Percentiles rank a stretch among this genome's conserved stretches.
Conservation (phyloP, 2,113 vertebrate species). For the Opisthocomus hoazin region DNA sequence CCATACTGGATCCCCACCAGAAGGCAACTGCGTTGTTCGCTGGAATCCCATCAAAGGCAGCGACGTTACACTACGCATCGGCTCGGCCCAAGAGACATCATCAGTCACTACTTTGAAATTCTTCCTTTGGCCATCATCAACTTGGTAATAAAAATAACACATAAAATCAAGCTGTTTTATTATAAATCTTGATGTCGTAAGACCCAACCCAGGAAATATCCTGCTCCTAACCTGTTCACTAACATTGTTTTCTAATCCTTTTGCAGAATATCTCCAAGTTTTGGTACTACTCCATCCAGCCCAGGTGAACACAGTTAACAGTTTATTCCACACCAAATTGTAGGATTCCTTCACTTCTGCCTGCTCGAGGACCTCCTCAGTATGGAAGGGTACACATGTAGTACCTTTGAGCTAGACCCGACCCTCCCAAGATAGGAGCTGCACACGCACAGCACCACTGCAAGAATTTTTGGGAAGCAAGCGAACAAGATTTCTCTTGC, state of each 20-base stretch:
- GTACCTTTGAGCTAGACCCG: background rate
- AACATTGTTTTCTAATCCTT: background rate
- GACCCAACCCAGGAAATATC: background rate
- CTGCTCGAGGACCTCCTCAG: background rate
- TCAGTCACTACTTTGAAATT: background rate
- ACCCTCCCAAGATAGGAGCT: too few species aligned
- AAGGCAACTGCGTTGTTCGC: fast-evolving
- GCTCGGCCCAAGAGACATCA: background rate
- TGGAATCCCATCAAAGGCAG: background rate
- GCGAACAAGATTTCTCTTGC: background rate
- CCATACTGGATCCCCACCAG: background rate
- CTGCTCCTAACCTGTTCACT: background rate
- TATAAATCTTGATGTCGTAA: background rate
- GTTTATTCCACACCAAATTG: too few species aligned
- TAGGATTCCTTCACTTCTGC: background rate
- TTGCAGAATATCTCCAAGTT: background rate
- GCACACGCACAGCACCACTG: fast-evolving
- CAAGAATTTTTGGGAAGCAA: background rate
- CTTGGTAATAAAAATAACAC: background rate
- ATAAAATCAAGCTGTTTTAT: background rate
- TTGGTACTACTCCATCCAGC: background rate
- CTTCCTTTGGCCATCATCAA: background rate
- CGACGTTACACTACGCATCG: background rate
- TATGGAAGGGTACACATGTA: background rate
- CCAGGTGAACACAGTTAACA: background rate